Evolutionary conservation across 2,113 vertebrate species (phyloP).

Genomic region (Oreochromis tanganicae): DNA sequence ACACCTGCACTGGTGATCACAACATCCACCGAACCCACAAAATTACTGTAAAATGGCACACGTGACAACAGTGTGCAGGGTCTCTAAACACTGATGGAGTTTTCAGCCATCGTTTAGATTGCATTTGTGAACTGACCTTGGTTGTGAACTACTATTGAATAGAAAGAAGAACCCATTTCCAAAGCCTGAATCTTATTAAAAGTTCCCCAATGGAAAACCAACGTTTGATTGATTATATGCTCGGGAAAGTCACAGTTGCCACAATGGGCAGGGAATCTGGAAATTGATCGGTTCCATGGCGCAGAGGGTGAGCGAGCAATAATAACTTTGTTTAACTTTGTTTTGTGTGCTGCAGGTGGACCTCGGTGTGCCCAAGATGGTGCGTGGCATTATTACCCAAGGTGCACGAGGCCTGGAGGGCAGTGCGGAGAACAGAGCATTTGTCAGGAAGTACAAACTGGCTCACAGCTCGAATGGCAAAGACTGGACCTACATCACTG

Average conservation of each 20-base stretch:
- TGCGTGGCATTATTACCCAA: slow-evolving; percentile 92
- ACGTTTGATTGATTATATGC: background rate
- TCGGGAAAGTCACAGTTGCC: background rate
- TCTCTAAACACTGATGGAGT: background rate
- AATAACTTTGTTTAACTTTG: background rate
- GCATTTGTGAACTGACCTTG: background rate
- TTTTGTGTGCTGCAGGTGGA: slow-evolving; percentile 71
- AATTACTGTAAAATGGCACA: background rate
- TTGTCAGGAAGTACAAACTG: slow-evolving; percentile 94
- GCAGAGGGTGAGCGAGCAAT: background rate
- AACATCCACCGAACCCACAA: background rate
- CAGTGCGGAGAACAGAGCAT: slow-evolving; percentile 86
- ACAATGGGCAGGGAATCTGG: background rate
- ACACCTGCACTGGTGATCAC: background rate
- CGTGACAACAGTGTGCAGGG: background rate
- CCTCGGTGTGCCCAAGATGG: slow-evolving; percentile 81
- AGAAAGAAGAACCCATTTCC: background rate
- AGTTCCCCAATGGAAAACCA: background rate
- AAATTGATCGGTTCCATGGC: background rate
- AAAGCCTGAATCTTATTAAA: background rate
- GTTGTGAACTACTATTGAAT: background rate
- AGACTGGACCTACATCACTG: slow-evolving; percentile 88
- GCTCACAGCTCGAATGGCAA: slow-evolving; percentile 90
- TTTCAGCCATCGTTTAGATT: background rate
- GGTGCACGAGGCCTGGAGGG: slow-evolving; percentile 91